Percentiles rank a stretch among this genome's conserved stretches.
Conservation (phyloP, 2,113 vertebrate species). For the Cephalopterus ornatus region DNA sequence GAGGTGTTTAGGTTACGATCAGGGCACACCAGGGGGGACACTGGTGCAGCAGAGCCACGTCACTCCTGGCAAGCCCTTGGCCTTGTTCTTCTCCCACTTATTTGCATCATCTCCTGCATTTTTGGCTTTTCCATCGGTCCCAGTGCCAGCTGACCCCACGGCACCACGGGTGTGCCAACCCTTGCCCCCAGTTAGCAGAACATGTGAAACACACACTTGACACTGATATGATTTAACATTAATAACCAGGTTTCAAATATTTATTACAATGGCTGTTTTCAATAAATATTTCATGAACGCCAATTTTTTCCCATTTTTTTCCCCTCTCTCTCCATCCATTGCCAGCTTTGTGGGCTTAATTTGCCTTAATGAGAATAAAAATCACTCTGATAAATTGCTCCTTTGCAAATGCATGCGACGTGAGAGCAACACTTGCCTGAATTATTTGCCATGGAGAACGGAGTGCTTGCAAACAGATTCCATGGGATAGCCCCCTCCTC, state of each 20-base stretch:
- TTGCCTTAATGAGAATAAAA: slow-evolving; percentile 77
- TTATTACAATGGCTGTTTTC: slow-evolving; percentile 79
- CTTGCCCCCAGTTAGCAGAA: slow-evolving; percentile 68
- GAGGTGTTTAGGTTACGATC: rapidly evolving
- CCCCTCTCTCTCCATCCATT: not conserved
- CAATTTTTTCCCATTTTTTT: not conserved
- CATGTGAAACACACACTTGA: slow-evolving; percentile 15
- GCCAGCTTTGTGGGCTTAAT: slow-evolving; percentile 73
- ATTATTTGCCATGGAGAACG: not conserved
- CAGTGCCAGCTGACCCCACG: not conserved
- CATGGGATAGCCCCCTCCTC: rapidly evolving
- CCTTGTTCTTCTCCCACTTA: not conserved
- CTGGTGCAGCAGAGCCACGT: not conserved
- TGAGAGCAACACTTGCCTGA: not conserved
- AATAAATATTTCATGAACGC: slow-evolving; percentile 79
- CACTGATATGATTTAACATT: slow-evolving; percentile 65
- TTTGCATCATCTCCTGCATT: not conserved
- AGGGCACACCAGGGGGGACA: rapidly evolving
- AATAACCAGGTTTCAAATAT: slow-evolving; percentile 79
- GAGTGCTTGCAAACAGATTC: not conserved
- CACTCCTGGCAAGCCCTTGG: not conserved
- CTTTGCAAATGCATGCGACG: not conserved
- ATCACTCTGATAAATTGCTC: slow-evolving; percentile 72
- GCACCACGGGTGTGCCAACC: not conserved
- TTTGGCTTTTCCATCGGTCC: not conserved